Conservation (phyloP, 2,888 invertebrate species). For the Lycaena phlaeas region DNA sequence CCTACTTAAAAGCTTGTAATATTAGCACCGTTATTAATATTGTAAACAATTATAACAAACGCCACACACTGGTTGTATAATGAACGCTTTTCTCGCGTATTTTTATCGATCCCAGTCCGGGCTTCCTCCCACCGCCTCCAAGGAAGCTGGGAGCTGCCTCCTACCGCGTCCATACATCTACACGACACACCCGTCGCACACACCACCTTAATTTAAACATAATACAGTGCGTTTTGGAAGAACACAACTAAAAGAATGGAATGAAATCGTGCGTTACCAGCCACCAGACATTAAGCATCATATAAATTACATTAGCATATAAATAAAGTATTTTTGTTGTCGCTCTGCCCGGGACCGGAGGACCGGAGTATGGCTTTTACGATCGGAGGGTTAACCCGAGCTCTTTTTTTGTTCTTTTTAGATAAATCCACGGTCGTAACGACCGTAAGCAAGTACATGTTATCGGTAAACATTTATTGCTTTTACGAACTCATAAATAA, state of each 20-base stretch:
- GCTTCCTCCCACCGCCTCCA: constrained; percentile 42
- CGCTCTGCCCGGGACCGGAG: constrained; percentile 43
- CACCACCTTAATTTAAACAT: constrained; percentile 36
- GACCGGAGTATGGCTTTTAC: constrained; percentile 61
- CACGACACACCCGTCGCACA: constrained; percentile 42
- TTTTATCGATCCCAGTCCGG: constrained; percentile 61
- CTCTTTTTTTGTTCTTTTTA: constrained; percentile 67
- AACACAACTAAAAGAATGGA: constrained; percentile 49
- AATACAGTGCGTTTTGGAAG: constrained; percentile 36
- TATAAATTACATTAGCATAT: constrained; percentile 74
- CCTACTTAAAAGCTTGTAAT: too few relatives aligned
- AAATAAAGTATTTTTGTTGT: constrained; percentile 73
- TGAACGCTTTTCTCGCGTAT: constrained; percentile 71
- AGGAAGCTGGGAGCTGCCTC: constrained; percentile 67
- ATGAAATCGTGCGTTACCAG: constrained; percentile 70
- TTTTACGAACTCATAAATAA: constrained; percentile 68
- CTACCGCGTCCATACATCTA: constrained; percentile 73
- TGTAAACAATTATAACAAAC: constrained; percentile 12
- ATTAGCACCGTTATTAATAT: neutral
- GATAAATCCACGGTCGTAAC: constrained; percentile 68
- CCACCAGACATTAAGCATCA: constrained; percentile 71
- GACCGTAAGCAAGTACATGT: constrained; percentile 67
- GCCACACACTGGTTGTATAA: constrained; percentile 64
- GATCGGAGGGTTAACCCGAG: constrained; percentile 58
- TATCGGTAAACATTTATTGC: constrained; percentile 68